Percentiles rank a stretch among this genome's conserved stretches.
These are phyloP conservation scores for Lucilia sericata DNA, from an alignment of 1,140 invertebrate species.

Conservation along the genomic window DNA sequence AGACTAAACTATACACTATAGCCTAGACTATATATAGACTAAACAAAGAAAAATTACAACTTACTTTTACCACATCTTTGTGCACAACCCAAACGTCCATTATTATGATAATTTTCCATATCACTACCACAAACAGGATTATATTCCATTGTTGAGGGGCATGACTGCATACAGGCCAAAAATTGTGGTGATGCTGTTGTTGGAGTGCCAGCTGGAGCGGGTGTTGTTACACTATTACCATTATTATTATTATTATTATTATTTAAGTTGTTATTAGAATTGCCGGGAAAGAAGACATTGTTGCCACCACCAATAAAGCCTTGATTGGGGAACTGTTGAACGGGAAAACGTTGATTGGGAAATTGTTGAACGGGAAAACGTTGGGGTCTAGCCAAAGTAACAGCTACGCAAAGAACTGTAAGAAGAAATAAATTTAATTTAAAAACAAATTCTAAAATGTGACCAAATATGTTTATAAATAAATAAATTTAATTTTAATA, in stretches of 20 bases:
- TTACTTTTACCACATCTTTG: constrained; percentile 72
- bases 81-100: constrained; percentile 72
- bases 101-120: constrained; percentile 74
- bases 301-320: too few species aligned
- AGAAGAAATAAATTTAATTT: not conserved
- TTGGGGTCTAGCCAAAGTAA: not conserved
- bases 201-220: constrained; percentile 51
- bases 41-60: too few species aligned
- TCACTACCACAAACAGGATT: constrained; percentile 81
- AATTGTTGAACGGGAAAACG: constrained; percentile 37
- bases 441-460: too few species aligned
- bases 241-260: constrained; percentile 19
- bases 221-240: constrained; percentile 46
- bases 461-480: too few species aligned
- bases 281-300: not conserved
- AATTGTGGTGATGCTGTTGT: constrained; percentile 52
- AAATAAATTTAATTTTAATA: too few species aligned
- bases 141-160: constrained; percentile 70
- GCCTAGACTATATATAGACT: too few species aligned
- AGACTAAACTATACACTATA: too few species aligned
- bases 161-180: constrained; percentile 54
- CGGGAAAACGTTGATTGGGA: not conserved
- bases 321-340: constrained; percentile 21
- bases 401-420: not conserved
- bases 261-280: not conserved